A percentile compares a stretch with the other conserved stretches of the same genome.
Evolutionary conservation across 2,113 vertebrate genomes (phyloP).

Genomic region (Pollachius pollachius): DNA sequence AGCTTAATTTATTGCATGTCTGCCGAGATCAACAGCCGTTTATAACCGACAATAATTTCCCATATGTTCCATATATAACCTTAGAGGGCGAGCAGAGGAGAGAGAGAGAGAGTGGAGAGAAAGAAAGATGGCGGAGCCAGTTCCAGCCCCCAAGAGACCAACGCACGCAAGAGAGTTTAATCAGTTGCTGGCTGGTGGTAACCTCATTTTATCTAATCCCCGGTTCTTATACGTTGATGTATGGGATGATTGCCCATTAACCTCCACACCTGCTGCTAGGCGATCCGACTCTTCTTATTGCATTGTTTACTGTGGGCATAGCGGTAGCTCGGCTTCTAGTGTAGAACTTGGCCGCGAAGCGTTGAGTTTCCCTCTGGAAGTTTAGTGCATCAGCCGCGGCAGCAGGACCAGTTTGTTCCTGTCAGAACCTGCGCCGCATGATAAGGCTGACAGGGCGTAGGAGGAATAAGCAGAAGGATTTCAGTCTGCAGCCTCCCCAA

Average conservation of each 20-base stretch:
- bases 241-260: neutral
- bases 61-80: conserved; percentile 74
- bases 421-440: conserved; percentile 41
- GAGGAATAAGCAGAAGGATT: conserved; percentile 48
- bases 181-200: conserved; percentile 41
- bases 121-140: conserved; percentile 54
- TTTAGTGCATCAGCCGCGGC: conserved; percentile 39
- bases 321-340: neutral
- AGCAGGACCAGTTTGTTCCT: conserved; percentile 50
- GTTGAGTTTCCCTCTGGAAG: conserved; percentile 42
- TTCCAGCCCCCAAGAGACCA: conserved; percentile 46
- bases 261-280: neutral
- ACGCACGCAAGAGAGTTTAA: conserved; percentile 18
- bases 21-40: conserved; percentile 73
- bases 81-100: conserved; percentile 45
- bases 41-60: conserved; percentile 75
- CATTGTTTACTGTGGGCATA: neutral
- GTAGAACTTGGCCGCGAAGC: conserved; percentile 47
- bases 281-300: neutral
- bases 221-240: conserved; percentile 1
- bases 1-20: conserved; percentile 76
- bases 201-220: conserved; percentile 41
- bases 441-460: conserved; percentile 36
- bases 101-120: conserved; percentile 24
- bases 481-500: conserved; percentile 44